Evolutionary conservation across 2,113 vertebrate genomes (phyloP), one percentile per base, ranked within the genome.

Genomic region (Monopterus albus): DNA sequence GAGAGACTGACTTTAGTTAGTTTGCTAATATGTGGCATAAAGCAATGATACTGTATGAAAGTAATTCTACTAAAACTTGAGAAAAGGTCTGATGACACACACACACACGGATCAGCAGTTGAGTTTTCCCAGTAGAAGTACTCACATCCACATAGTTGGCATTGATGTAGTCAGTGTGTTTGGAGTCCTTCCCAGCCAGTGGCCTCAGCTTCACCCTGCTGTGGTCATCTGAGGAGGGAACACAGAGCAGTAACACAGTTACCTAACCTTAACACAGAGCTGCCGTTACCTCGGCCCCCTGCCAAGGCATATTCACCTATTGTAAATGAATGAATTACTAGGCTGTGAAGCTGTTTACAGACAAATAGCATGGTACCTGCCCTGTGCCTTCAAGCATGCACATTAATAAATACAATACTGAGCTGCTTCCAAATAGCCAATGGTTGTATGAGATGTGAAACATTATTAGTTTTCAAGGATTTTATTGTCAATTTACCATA

Each of bases 111-210:
- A 51, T 69, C 42, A 31, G 49, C 25, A 12, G 45, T 57, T 36
- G n/a, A 71, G 18, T n/a, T 26, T 18, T 12, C 14, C n/a, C 36
- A 36, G 38, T n/a, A 20, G 43, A 21, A 35, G n/a, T 45, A 95
- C 96, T 97, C 94, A 98, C 97, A 79, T 98, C 96, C 1, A 98
- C 96, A 61, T 97, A 97, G 94, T 97, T 98, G 79, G 95, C 95
- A 65, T 98, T 97, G 91, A 98, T 97, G 92, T 97, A 98, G 93
- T 98, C 96, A 7, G 94, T 96, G 94, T 98, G 96, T 94, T 96
- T 98, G 77, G 95, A 95, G 87, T 98, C 96, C 87, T 97, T 98
- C 82, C 95, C 95, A 7, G 95, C 94, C 83, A 96, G 92, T 67
- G 94, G 95, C 83, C 95, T 93, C 78, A 98, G 88, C 90, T 97